Percentiles rank a stretch among this genome's conserved stretches.
These are phyloP conservation scores for Rallus limicola DNA, from an alignment of 2,113 vertebrate genomes.

Conservation along the genomic window DNA sequence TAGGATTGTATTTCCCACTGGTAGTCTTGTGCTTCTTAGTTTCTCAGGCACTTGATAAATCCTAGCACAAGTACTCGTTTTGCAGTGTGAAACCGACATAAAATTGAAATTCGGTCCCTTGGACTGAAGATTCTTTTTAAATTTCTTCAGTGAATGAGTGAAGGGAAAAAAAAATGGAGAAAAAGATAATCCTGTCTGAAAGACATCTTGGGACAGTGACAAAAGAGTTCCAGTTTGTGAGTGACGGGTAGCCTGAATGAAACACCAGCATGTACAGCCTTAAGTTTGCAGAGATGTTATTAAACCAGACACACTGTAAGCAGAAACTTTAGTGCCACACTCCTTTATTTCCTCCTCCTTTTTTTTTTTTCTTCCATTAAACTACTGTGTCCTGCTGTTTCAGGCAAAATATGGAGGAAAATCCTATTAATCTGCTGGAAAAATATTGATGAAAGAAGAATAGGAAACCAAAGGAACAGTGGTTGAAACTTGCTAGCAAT, in stretches of 20 bases:
- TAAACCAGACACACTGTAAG: constrained; percentile 59
- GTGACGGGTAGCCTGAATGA: constrained; percentile 48
- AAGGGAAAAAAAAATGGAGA: constrained; percentile 23
- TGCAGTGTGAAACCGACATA: not conserved
- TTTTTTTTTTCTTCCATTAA: constrained; percentile 51
- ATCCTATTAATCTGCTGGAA: constrained; percentile 74
- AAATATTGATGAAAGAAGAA: constrained; percentile 74
- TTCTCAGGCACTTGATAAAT: not conserved
- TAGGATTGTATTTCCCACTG: not conserved
- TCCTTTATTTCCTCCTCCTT: constrained; percentile 12
- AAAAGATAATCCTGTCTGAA: constrained; percentile 52
- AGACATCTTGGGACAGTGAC: constrained; percentile 34
- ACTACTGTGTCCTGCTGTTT: constrained; percentile 73
- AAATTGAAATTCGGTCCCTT: not conserved
- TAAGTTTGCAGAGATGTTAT: constrained; percentile 58
- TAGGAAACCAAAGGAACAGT: constrained; percentile 41
- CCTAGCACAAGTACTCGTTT: not conserved
- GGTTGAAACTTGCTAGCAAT: constrained; percentile 57
- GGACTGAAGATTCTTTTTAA: not conserved
- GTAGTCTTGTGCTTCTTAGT: not conserved
- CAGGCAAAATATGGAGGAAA: constrained; percentile 76
- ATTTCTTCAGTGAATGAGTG: not conserved
- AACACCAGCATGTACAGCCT: constrained; percentile 41
- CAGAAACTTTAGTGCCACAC: constrained; percentile 6
- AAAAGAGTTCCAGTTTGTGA: constrained; percentile 10